These are phyloP conservation scores for Cercocebus atys DNA, from an alignment of 2,113 vertebrate species.

Conservation along the genomic window DNA sequence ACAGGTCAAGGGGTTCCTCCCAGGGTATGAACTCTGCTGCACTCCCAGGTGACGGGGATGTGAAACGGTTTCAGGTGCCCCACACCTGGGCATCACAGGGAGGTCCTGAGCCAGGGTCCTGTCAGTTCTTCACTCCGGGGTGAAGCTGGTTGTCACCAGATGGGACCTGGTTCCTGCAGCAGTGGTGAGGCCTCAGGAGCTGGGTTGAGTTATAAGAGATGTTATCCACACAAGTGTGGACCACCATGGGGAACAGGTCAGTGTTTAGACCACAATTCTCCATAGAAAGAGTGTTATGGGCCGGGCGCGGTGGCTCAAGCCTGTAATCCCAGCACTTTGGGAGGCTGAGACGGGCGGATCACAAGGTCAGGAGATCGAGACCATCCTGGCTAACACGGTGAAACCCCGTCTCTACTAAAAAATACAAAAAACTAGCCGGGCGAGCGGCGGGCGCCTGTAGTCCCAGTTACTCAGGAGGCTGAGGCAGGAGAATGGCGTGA, in stretches of 20 bases:
- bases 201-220: neutral
- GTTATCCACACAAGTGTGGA: accelerated
- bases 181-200: neutral
- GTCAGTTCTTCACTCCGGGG: neutral
- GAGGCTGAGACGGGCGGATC: too few relatives aligned
- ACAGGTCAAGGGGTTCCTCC: neutral
- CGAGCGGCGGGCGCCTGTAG: accelerated
- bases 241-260: accelerated
- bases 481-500: too few relatives aligned
- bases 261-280: neutral
- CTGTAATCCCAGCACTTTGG: too few relatives aligned
- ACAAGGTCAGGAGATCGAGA: too few relatives aligned
- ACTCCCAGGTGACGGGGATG: neutral
- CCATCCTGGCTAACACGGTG: too few relatives aligned
- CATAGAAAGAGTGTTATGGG: neutral
- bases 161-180: neutral
- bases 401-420: too few relatives aligned
- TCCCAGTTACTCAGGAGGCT: too few relatives aligned
- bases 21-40: too few relatives aligned
- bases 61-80: neutral
- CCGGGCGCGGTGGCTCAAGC: too few relatives aligned
- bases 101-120: neutral
- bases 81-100: neutral
- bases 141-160: neutral
- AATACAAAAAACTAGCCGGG: too few relatives aligned